phyloP scores from a whole-genome alignment of 2,113 vertebrate species.

The Xenotilapia leptura region DNA sequence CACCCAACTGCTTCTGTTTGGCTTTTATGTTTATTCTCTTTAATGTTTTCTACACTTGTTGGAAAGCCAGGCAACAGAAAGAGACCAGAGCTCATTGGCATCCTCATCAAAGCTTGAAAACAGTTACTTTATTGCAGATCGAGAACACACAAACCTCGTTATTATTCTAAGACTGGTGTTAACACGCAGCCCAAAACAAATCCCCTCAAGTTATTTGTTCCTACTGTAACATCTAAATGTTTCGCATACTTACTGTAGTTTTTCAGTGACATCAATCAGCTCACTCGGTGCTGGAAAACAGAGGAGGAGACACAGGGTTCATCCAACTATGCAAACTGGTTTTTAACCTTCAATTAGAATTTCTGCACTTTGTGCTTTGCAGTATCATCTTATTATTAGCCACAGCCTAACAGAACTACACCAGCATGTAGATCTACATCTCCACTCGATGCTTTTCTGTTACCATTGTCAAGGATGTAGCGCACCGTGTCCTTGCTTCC shows the following conservation, averaged over 20 bases:
- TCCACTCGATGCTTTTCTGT: background rate
- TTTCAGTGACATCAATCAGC: constrained; percentile 85
- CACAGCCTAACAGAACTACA: fast-evolving
- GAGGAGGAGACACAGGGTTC: background rate
- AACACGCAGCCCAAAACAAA: background rate
- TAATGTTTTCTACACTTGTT: background rate
- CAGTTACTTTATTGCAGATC: fast-evolving
- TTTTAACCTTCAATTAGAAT: fast-evolving
- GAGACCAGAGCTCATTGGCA: background rate
- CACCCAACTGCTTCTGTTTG: background rate
- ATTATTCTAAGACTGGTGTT: background rate
- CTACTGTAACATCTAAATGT: background rate
- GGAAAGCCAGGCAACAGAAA: background rate
- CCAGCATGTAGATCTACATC: background rate
- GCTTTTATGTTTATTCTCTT: constrained; percentile 1
- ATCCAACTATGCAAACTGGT: background rate
- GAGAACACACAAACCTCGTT: background rate
- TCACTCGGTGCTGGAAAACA: constrained; percentile 78
- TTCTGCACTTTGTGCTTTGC: background rate
- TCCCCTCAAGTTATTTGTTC: background rate
- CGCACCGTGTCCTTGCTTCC: constrained; percentile 90
- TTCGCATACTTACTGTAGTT: constrained; percentile 77
- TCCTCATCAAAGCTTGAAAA: background rate
- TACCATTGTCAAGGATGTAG: constrained; percentile 81
- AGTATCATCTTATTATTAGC: too few relatives aligned